phyloP scores from a whole-genome alignment of 2,113 vertebrate species.

The Theristicus caerulescens region DNA sequence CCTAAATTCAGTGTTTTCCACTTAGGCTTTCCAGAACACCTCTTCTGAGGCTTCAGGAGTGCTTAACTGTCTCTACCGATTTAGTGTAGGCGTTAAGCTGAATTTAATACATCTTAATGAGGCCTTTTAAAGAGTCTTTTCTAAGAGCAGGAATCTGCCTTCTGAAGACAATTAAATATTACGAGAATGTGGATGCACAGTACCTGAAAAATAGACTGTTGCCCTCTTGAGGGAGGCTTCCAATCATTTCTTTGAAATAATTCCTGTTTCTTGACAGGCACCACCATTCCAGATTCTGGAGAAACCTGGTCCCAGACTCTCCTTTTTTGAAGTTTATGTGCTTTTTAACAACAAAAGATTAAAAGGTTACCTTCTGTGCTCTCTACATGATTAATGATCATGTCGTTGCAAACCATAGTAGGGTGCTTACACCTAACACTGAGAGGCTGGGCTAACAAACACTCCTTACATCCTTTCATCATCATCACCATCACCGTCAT shows the following conservation, averaged over 20 bases:
- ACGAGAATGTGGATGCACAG: background rate
- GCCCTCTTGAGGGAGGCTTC: conserved; percentile 60
- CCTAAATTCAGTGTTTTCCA: background rate
- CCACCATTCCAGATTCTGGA: conserved; percentile 39
- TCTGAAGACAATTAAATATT: background rate
- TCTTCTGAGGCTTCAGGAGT: background rate
- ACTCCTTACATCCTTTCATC: background rate
- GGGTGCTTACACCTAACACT: background rate
- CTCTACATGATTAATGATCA: background rate
- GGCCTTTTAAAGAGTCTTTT: background rate
- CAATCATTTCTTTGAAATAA: conserved; percentile 47
- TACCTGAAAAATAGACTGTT: conserved; percentile 49
- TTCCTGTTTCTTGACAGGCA: conserved; percentile 37
- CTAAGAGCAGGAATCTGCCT: background rate
- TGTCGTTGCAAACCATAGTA: background rate
- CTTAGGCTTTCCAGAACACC: background rate
- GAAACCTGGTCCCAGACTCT: conserved; percentile 26
- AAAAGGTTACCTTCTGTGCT: background rate
- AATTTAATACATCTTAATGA: background rate
- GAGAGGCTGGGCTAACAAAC: background rate
- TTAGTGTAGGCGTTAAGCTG: background rate
- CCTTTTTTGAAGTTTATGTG: conserved; percentile 48
- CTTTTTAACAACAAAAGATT: conserved; percentile 43
- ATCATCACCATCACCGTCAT: background rate
- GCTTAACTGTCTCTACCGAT: background rate